Evolutionary conservation across 2,888 invertebrate genomes (phyloP).

Genomic region (Hesperia comma): DNA sequence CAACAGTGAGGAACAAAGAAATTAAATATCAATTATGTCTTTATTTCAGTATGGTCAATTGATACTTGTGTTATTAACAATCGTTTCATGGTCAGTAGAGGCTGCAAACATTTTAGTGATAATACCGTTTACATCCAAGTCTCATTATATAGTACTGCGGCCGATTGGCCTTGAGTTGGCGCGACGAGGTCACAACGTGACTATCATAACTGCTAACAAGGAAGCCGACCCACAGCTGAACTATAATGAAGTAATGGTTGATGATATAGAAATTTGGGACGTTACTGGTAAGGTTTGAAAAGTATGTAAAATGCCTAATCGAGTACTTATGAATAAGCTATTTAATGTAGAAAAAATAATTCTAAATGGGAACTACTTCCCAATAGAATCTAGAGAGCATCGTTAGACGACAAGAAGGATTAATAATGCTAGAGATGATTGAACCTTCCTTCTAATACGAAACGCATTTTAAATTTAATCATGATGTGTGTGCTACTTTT

Average conservation of each 20-base stretch:
- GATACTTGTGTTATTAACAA: not conserved
- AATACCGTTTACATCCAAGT: constrained; percentile 73
- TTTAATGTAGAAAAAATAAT: too few species aligned
- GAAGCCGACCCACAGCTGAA: constrained; percentile 60
- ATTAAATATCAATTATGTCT: not conserved
- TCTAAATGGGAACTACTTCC: too few species aligned
- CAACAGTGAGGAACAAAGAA: too few species aligned
- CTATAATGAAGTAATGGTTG: constrained; percentile 64
- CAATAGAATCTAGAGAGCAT: too few species aligned
- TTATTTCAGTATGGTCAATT: not conserved
- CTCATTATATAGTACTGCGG: constrained; percentile 72
- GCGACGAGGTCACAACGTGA: constrained; percentile 75
- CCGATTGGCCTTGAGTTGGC: constrained; percentile 75
- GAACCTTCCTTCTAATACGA: too few species aligned
- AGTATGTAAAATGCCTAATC: too few species aligned
- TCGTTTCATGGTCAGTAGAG: not conserved
- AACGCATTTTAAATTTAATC: too few species aligned
- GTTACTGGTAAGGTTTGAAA: constrained; percentile 55
- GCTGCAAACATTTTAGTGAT: constrained; percentile 71
- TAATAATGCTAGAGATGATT: too few species aligned
- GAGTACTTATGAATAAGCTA: too few species aligned
- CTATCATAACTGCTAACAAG: constrained; percentile 68
- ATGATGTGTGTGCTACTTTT: too few species aligned
- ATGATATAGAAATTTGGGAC: constrained; percentile 68
- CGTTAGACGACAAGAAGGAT: too few species aligned